Percentiles rank a stretch among this genome's conserved stretches.
phyloP scores from a whole-genome alignment of 2,797 vertebrate genomes.

The Rhabdophis nuchalis region DNA sequence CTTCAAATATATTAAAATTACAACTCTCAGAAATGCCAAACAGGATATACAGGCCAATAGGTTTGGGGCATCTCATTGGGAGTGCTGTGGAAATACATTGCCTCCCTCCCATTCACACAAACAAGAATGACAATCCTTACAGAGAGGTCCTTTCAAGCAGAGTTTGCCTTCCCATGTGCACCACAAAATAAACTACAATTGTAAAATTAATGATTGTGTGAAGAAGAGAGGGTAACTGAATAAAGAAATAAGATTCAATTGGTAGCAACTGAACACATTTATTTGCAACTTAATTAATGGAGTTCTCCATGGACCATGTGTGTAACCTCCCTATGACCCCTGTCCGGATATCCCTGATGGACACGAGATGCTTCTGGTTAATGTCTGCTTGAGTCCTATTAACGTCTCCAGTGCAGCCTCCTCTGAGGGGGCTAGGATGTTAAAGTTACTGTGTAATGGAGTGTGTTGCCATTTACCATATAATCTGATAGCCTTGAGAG shows the following conservation, averaged over 20 bases:
- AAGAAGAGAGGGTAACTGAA: background rate
- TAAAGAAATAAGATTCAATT: background rate
- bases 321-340: background rate
- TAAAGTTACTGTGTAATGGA: conserved; percentile 71
- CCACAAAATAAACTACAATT: background rate
- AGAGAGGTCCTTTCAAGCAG: background rate
- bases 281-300: conserved; percentile 8
- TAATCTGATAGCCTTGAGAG: conserved; percentile 67
- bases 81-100: background rate
- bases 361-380: conserved; percentile 33
- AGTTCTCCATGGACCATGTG: background rate
- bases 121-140: background rate
- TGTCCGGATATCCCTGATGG: conserved; percentile 7
- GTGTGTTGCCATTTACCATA: conserved; percentile 69
- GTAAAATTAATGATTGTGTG: background rate
- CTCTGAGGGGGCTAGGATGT: conserved; percentile 64
- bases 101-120: background rate
- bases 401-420: conserved; percentile 53
- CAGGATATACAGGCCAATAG: background rate
- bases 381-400: conserved; percentile 53
- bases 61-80: background rate
- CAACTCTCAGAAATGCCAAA: background rate
- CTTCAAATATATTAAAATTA: background rate
- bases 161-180: no score
- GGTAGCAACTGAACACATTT: background rate